phyloP scores from a whole-genome alignment of 2,113 vertebrate species.

The Megaleporinus macrocephalus region DNA sequence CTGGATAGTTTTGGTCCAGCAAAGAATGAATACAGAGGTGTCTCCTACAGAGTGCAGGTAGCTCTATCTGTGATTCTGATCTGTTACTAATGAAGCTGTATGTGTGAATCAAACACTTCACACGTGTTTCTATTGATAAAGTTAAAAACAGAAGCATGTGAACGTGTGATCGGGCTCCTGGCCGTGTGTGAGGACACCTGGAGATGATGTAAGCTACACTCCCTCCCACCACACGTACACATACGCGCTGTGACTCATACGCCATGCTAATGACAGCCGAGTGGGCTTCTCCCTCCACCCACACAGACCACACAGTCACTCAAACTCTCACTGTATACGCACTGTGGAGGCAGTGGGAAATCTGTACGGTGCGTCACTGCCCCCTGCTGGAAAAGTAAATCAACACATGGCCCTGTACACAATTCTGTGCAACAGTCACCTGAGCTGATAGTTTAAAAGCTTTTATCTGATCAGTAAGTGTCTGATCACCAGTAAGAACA shows the following conservation, averaged over 20 bases:
- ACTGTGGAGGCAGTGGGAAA: not conserved
- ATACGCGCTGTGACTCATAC: constrained; percentile 61
- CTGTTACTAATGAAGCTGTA: no score
- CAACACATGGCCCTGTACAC: no score
- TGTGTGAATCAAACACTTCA: not conserved
- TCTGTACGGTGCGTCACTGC: constrained; percentile 13
- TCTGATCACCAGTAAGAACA: no score
- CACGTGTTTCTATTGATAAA: constrained; percentile 30
- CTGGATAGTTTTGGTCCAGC: no score
- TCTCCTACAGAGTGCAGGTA: not conserved
- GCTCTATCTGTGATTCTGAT: no score
- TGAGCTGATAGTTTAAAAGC: no score
- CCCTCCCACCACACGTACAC: constrained; percentile 10
- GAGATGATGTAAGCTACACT: constrained; percentile 68
- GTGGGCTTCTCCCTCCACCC: constrained; percentile 60
- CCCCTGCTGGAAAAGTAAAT: constrained; percentile 11
- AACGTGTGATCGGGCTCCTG: constrained; percentile 67
- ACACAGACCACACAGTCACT: constrained; percentile 29
- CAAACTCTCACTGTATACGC: not conserved
- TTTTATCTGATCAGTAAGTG: no score
- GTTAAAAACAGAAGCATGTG: constrained; percentile 20
- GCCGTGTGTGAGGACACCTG: constrained; percentile 75
- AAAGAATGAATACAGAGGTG: not conserved
- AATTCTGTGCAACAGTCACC: no score
- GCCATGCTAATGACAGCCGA: constrained; percentile 67